Base-by-base conservation (phyloP, 1,140 invertebrate species). In the Drosophila pseudoananassae region DNA sequence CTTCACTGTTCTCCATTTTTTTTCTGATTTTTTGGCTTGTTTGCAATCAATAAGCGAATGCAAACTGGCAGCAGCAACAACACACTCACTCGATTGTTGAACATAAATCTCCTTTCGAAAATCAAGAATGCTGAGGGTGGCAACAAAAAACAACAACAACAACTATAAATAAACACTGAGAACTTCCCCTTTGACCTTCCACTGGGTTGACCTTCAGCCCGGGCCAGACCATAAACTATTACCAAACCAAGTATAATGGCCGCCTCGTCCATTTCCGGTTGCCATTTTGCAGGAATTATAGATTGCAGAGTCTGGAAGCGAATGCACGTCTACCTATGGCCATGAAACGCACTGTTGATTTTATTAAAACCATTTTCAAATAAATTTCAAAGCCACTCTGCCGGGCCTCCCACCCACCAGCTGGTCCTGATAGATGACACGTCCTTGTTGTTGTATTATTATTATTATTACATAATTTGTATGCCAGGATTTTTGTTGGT, bases 401-500 rank as follows among this genome's bases (percentile, higher is more conserved):
- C 23, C 23, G 4, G 23, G 23, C 23, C 25, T 1, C 4, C 6
- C 23, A 47, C 12, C n/a, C 10, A 2, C 1, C 17, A 4, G 17
- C 50, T 59, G 38, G 57, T 71, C 66, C 64, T 80, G 76, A 65
- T 63, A 76, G 73, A 55, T 63, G 50, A 69, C 63, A 76, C 77
- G 68, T 87, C 59, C 64, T 57, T 60, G 81, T 64, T 63, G 58
- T 80, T 75, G 63, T 82, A 78, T 84, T 79, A 73, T 79, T 81
- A 78, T 78, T 76, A 83, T 84, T 84, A 84, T 84, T 84, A 85
- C 72, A 80, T 79, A 85, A 85, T 81, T 85, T 85, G 77, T 80
- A 49, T 74, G 76, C 63, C 50, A 15, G 51, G 31, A 59, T 50
- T 52, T 60, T 33, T 56, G 33, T 33, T 80, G 52, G 29, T 43